These are phyloP conservation scores for Pangasius mekongensis DNA, from an alignment of 2,797 vertebrate species.

Conservation along the genomic window DNA sequence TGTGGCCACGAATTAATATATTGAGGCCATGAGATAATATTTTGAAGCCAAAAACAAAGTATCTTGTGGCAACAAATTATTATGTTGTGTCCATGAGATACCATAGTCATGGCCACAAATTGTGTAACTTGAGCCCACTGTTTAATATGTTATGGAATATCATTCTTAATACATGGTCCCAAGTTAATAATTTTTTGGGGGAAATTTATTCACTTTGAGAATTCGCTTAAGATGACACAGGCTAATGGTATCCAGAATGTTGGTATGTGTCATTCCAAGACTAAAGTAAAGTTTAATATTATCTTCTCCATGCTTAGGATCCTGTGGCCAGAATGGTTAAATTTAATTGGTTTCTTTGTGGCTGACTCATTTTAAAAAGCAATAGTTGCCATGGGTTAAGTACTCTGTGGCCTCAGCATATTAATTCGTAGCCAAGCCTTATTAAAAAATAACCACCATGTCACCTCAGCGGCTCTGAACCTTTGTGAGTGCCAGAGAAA, in stretches of 20 bases:
- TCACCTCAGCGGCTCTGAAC: background rate
- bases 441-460: slow-evolving; percentile 13
- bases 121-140: background rate
- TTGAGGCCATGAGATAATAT: background rate
- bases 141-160: slow-evolving; percentile 21
- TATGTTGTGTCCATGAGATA: slow-evolving; percentile 26
- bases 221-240: background rate
- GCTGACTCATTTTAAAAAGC: slow-evolving; percentile 6
- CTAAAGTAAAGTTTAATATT: background rate
- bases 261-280: background rate
- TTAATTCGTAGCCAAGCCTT: background rate
- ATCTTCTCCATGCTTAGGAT: background rate
- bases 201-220: background rate
- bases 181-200: background rate
- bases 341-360: background rate
- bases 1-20: background rate
- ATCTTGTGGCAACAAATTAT: slow-evolving; percentile 10
- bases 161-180: slow-evolving; percentile 7
- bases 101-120: slow-evolving; percentile 5
- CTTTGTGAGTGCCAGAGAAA: background rate
- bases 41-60: slow-evolving; percentile 18
- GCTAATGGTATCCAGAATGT: background rate
- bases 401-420: background rate
- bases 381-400: background rate
- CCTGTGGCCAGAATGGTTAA: background rate